These are phyloP conservation scores for Proisotoma minuta DNA, from an alignment of 2,888 invertebrate species.

Conservation along the genomic window DNA sequence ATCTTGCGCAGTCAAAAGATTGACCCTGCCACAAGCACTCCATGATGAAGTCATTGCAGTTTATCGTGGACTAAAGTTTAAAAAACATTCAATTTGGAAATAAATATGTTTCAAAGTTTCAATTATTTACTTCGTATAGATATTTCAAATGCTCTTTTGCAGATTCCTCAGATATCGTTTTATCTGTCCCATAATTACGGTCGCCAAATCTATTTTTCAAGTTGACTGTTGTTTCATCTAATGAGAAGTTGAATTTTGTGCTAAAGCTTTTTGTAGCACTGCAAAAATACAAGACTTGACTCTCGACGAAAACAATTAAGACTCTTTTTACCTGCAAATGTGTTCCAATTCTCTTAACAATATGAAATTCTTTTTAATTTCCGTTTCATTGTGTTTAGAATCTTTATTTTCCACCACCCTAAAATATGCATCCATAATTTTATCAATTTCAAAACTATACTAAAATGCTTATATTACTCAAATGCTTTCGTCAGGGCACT, in stretches of 20 bases:
- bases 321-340: no score
- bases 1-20: conserved; percentile 59
- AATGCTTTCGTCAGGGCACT: neutral
- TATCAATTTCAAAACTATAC: neutral
- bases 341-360: neutral
- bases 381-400: neutral
- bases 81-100: no score
- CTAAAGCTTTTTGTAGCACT: neutral
- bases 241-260: neutral
- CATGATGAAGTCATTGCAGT: conserved; percentile 68
- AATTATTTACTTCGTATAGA: no score
- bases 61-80: conserved; percentile 52
- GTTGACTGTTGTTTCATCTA: neutral
- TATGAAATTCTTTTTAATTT: neutral
- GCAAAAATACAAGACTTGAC: no score
- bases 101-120: no score
- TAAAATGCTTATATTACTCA: neutral
- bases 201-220: no score
- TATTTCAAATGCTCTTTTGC: no score
- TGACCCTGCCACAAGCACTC: conserved; percentile 65
- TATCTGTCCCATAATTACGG: no score
- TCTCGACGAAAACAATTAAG: no score
- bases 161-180: no score
- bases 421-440: neutral
- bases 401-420: neutral